These are phyloP conservation scores for Scolopax bukidnonensis DNA, from an alignment of 2,797 vertebrate species.

Conservation along the genomic window DNA sequence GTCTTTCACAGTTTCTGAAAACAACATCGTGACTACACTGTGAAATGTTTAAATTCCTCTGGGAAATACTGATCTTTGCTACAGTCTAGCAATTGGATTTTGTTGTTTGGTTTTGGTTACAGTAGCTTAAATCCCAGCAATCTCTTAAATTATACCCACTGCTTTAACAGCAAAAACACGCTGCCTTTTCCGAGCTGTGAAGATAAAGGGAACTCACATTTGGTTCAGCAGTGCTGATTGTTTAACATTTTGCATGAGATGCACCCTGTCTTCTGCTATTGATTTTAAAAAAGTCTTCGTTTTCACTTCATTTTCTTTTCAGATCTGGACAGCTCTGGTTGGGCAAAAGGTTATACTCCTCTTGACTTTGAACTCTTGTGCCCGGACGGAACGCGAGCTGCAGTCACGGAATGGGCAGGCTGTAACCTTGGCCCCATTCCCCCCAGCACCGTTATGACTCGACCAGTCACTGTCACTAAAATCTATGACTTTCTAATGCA, in stretches of 20 bases:
- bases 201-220: not conserved
- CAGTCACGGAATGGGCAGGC: conserved; percentile 84
- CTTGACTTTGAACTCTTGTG: conserved; percentile 88
- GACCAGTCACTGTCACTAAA: conserved; percentile 84
- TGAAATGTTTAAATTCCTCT: not conserved
- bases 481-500: conserved; percentile 88
- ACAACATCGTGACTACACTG: not conserved
- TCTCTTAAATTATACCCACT: not conserved
- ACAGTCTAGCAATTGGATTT: not conserved
- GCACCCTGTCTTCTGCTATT: not conserved
- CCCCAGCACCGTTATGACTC: conserved; percentile 87
- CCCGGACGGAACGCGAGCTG: conserved; percentile 76
- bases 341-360: conserved; percentile 79
- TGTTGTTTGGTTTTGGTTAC: not conserved
- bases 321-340: conserved; percentile 84
- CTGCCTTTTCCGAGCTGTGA: not conserved
- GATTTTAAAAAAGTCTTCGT: not conserved
- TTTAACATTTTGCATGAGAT: not conserved
- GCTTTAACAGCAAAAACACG: not conserved
- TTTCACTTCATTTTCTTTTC: not conserved
- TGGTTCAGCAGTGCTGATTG: not conserved
- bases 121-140: not conserved
- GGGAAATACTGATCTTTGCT: not conserved
- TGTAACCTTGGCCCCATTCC: conserved; percentile 88
- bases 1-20: not conserved